A percentile compares a stretch with the other conserved stretches of the same genome.
phyloP scores from a whole-genome alignment of 2,888 invertebrate genomes.

The Biston stratarius region DNA sequence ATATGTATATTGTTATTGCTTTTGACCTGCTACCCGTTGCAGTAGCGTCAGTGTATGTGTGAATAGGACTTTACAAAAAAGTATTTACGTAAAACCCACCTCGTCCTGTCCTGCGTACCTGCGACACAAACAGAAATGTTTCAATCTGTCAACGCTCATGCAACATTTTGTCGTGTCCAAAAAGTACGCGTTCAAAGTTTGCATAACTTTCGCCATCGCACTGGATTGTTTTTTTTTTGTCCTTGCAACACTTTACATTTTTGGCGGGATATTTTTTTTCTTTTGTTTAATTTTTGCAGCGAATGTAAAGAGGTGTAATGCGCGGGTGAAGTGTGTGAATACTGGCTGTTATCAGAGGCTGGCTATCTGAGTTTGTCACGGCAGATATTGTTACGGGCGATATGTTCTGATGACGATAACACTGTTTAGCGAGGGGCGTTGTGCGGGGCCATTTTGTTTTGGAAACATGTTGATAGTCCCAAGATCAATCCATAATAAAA shows the following conservation, averaged over 20 bases:
- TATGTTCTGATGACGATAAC: conserved; percentile 75
- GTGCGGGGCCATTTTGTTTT: conserved; percentile 26
- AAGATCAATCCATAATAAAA: not conserved
- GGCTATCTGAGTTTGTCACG: conserved; percentile 83
- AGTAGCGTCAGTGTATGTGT: not conserved
- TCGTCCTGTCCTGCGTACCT: conserved; percentile 69
- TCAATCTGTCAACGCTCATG: conserved; percentile 72
- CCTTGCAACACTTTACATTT: conserved; percentile 55
- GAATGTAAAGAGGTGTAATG: conserved; percentile 57
- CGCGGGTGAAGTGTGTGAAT: conserved; percentile 65
- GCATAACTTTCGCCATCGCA: conserved; percentile 72
- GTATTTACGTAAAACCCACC: conserved; percentile 53
- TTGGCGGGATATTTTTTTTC: conserved; percentile 28
- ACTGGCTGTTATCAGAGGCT: conserved; percentile 80
- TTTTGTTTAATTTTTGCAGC: conserved; percentile 39
- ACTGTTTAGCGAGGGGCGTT: conserved; percentile 51
- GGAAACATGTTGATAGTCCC: conserved; percentile 15
- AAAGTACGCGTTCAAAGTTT: conserved; percentile 74
- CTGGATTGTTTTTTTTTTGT: conserved; percentile 39
- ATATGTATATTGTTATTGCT: too few relatives aligned
- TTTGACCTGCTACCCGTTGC: not conserved
- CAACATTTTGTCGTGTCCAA: conserved; percentile 77
- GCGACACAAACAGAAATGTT: conserved; percentile 79
- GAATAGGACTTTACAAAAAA: conserved; percentile 15
- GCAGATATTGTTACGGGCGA: conserved; percentile 75